Percentiles rank a stretch among this genome's conserved stretches.
phyloP scores from a whole-genome alignment of 2,888 invertebrate genomes.

The Scaptomyza polygonia region DNA sequence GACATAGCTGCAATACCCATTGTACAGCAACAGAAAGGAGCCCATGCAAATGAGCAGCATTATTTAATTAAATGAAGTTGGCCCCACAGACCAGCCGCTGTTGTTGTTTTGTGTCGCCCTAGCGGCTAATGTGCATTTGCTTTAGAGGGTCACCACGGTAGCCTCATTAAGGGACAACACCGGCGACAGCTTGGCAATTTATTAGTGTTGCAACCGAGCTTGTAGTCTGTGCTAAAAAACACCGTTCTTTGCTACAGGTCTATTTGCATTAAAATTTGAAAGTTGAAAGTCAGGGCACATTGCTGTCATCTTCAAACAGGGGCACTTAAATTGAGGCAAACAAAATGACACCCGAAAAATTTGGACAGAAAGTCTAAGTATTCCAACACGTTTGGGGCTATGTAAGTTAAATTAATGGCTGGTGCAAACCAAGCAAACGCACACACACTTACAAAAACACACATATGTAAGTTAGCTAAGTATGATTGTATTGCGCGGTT shows the following conservation, averaged over 20 bases:
- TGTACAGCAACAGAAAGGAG: background rate
- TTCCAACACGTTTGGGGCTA: slow-evolving; percentile 27
- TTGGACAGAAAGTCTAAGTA: slow-evolving; percentile 10
- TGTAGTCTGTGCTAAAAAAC: background rate
- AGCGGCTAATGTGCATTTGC: slow-evolving; percentile 36
- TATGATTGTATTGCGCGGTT: slow-evolving; percentile 54
- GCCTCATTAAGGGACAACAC: slow-evolving; percentile 48
- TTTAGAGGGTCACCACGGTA: slow-evolving; percentile 11
- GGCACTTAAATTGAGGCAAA: slow-evolving; percentile 56
- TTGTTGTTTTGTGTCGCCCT: slow-evolving; percentile 15
- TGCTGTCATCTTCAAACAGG: slow-evolving; percentile 45
- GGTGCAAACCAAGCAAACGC: slow-evolving; percentile 36
- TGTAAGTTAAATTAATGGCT: slow-evolving; percentile 66
- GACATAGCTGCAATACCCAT: slow-evolving; percentile 1
- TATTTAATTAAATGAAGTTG: slow-evolving; percentile 64
- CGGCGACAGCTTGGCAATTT: slow-evolving; percentile 38
- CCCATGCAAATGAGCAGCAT: slow-evolving; percentile 56
- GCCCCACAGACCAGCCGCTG: slow-evolving; percentile 22
- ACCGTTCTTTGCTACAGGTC: slow-evolving; percentile 32
- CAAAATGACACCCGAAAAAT: slow-evolving; percentile 10
- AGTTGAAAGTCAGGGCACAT: slow-evolving; percentile 11
- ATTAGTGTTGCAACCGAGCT: slow-evolving; percentile 26
- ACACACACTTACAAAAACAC: slow-evolving; percentile 16
- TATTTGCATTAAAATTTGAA: slow-evolving; percentile 45
- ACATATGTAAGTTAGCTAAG: background rate